Evolutionary conservation across 2,797 vertebrate genomes (phyloP), one percentile per base, ranked within the genome.

Genomic region (Hafferia zeledoni): DNA sequence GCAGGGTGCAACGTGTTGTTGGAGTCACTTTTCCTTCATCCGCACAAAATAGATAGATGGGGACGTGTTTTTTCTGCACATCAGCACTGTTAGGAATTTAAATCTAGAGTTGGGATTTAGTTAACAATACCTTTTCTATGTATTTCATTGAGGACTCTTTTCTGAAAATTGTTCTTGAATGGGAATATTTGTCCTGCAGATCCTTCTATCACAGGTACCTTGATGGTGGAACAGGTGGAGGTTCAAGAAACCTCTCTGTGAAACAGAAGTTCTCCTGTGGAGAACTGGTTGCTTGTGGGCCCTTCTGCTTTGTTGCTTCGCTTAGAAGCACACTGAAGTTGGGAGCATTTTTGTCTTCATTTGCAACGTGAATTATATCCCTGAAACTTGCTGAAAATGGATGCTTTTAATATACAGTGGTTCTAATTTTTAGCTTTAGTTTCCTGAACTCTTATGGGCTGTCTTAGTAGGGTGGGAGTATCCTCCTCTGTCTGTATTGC

Each of bases 351-450:
- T 77, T 69, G 11, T 71, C 50, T 72, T 5, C 3, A 2, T 81
- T 87, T 82, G 18, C 67, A 79, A 18, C 4, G 5, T 31, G 24
- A 47, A 3, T n/a, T 30, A 3, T 22, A 4, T n/a, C 59, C 6
- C 33, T 23, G 16, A 85, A 85, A 43, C 30, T 64, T 74, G 24
- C 20, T 64, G 50, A 17, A 28, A 70, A 74, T 11, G 11, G 24
- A 24, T 46, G 11, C 24, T 63, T 59, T 10, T 20, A 37, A 9
- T 56, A 16, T 28, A 8, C 6, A 37, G 0, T 9, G 7, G 18
- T 56, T 87, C 4, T 33, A 6, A 41, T 31, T 65, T 80, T 77
- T 46, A 70, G 30, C 18, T 86, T 72, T 53, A 43, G 9, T 65
- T 13, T 69, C 3, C 28, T 77, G 20, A 83, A 13, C 12, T 68